Evolutionary conservation across 2,797 vertebrate genomes (phyloP).

Genomic region (Acanthurus leucopareius): DNA sequence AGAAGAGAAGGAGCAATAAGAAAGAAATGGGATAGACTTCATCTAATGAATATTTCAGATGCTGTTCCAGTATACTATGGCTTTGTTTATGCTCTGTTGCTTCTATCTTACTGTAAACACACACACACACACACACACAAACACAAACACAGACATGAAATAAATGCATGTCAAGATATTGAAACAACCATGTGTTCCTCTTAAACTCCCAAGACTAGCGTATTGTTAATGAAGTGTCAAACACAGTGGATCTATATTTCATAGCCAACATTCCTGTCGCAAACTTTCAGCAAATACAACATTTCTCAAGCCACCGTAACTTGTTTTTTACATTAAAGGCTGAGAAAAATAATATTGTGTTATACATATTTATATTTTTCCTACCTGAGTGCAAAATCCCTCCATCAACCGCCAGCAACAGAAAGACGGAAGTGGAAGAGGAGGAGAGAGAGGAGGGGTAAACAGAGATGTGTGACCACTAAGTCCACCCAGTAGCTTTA

Average conservation of each 20-base stretch:
- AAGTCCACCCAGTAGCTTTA: not conserved
- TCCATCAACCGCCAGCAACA: too few relatives aligned
- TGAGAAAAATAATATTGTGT: too few relatives aligned
- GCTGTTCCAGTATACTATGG: not conserved
- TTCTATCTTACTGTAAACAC: not conserved
- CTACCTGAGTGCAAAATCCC: too few relatives aligned
- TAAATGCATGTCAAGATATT: not conserved
- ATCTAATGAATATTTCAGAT: conserved; percentile 22
- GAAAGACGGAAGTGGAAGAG: too few relatives aligned
- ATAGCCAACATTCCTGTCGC: not conserved
- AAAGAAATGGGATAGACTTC: not conserved
- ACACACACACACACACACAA: not conserved
- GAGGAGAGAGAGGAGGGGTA: not conserved
- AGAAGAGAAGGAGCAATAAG: not conserved
- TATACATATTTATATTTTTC: too few relatives aligned
- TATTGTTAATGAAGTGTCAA: conserved; percentile 24
- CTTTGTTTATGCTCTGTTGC: not conserved
- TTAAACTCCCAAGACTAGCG: not conserved
- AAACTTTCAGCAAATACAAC: not conserved
- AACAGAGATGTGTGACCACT: not conserved
- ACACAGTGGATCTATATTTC: conserved; percentile 15
- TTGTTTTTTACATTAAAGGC: too few relatives aligned
- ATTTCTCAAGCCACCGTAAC: not conserved
- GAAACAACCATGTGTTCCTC: not conserved
- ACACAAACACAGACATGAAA: not conserved